These are phyloP conservation scores for honey bee (Apis mellifera) DNA, from an alignment of 1,140 invertebrate species.

Conservation along the genomic window Amel_HAv3.1 CM009944.2:7802001-7802500, in stretches of 20 bases:
- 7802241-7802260: neutral
- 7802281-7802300: neutral
- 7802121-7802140: neutral
- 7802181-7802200: neutral
- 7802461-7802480: too few species aligned
- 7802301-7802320: neutral
- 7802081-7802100: neutral
- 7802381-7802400: neutral
- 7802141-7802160: neutral
- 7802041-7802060: too few species aligned
- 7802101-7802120: neutral
- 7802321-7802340: neutral
- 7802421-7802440: too few species aligned
- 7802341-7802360: neutral
- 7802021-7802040: too few species aligned
- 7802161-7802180: too few species aligned
- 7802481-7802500: too few species aligned
- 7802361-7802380: neutral
- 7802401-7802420: too few species aligned
- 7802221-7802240: constrained; percentile 10
- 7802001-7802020: neutral
- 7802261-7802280: neutral
- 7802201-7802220: neutral
- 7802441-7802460: too few species aligned
- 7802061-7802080: too few species aligned